These are phyloP conservation scores for Egretta garzetta DNA, from an alignment of 2,113 vertebrate genomes.

Conservation along the genomic window DNA sequence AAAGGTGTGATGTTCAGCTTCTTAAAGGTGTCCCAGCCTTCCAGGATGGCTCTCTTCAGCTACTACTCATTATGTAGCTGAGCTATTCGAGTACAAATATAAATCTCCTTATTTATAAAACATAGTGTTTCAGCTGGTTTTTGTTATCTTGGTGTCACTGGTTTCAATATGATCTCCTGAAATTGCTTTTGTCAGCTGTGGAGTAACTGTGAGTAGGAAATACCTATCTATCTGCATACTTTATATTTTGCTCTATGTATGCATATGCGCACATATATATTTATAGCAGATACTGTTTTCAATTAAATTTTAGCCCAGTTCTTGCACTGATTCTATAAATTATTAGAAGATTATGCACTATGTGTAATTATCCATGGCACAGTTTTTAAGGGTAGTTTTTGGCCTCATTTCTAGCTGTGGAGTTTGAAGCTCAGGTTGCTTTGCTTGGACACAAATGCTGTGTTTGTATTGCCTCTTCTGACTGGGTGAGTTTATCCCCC, in stretches of 20 bases:
- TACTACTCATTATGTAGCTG: background rate
- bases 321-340: background rate
- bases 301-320: background rate
- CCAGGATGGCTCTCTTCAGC: background rate
- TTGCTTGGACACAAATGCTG: background rate
- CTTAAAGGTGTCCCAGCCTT: background rate
- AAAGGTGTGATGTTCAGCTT: fast-evolving
- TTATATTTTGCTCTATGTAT: fast-evolving
- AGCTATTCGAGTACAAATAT: background rate
- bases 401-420: background rate
- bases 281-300: background rate
- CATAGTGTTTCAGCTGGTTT: background rate
- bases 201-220: background rate
- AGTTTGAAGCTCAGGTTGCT: background rate
- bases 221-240: background rate
- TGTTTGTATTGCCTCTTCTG: background rate
- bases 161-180: background rate
- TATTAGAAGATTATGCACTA: background rate
- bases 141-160: background rate
- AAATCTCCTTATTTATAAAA: constrained; percentile 11
- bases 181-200: constrained; percentile 19
- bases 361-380: background rate
- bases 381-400: background rate
- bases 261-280: fast-evolving
- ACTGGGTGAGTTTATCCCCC: background rate